Percentiles rank a stretch among this genome's conserved stretches.
Evolutionary conservation across 2,888 invertebrate species (phyloP).

Genomic region (Xylocampa areola): DNA sequence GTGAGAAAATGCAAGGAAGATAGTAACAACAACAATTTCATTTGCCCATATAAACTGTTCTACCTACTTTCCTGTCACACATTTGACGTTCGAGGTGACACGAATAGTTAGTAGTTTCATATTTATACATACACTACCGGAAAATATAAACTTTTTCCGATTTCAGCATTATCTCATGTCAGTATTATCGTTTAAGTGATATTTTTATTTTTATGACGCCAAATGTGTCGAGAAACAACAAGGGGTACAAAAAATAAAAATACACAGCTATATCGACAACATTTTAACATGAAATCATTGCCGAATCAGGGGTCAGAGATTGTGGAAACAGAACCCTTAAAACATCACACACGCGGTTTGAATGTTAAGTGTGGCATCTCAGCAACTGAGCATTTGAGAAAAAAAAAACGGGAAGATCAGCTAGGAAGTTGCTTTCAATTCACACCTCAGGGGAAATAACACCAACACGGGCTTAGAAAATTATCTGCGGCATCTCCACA

Average conservation of each 20-base stretch:
- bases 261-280: conserved; percentile 3
- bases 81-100: no score
- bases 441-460: conserved; percentile 69
- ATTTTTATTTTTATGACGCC: background rate
- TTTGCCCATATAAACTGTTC: no score
- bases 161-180: no score
- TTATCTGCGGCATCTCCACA: conserved; percentile 59
- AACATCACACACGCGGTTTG: conserved; percentile 20
- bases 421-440: conserved; percentile 61
- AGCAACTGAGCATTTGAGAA: conserved; percentile 20
- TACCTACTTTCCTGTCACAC: no score
- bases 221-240: conserved; percentile 4
- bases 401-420: conserved; percentile 29
- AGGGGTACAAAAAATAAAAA: conserved; percentile 8
- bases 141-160: no score
- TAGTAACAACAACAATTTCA: no score
- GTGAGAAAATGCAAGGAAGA: no score
- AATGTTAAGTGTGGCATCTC: conserved; percentile 36
- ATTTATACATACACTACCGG: no score
- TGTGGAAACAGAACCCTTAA: conserved; percentile 22
- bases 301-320: conserved; percentile 20
- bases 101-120: no score
- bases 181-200: background rate
- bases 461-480: conserved; percentile 59
- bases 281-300: conserved; percentile 33